A percentile compares a stretch with the other conserved stretches of the same genome.
Conservation (phyloP, 2,113 vertebrate species). For the Mobula hypostoma region DNA sequence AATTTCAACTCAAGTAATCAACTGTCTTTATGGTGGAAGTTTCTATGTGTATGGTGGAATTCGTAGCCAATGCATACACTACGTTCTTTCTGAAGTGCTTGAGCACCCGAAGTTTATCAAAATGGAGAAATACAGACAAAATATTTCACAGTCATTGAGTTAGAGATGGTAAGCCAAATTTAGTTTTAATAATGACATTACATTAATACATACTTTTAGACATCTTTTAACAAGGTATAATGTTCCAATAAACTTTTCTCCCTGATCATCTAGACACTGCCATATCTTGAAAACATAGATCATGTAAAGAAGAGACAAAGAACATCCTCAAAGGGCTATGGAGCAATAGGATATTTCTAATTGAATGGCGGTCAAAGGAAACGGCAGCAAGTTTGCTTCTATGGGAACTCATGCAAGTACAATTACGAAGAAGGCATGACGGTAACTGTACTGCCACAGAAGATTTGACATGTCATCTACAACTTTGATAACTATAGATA, state of each 20-base stretch:
- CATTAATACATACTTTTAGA: background rate
- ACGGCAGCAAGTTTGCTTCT: background rate
- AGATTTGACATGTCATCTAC: too few relatives aligned
- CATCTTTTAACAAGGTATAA: too few relatives aligned
- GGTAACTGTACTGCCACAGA: too few relatives aligned
- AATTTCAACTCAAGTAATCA: background rate
- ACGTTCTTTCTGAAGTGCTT: background rate
- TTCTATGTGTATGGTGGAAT: background rate
- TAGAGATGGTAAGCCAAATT: background rate
- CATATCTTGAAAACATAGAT: background rate
- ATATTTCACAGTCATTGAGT: background rate
- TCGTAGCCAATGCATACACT: background rate
- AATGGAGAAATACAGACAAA: background rate
- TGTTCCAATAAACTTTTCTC: background rate
- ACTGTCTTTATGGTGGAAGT: background rate
- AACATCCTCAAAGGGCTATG: background rate
- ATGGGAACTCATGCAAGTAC: too few relatives aligned
- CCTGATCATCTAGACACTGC: background rate
- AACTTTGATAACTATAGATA: too few relatives aligned
- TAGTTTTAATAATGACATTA: background rate
- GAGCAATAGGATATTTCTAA: background rate
- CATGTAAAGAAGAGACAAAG: background rate
- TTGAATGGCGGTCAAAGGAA: background rate
- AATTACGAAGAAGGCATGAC: too few relatives aligned
- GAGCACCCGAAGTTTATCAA: too few relatives aligned